Conservation (phyloP, 2,888 invertebrate species). For the Rotaria macrura region DNA sequence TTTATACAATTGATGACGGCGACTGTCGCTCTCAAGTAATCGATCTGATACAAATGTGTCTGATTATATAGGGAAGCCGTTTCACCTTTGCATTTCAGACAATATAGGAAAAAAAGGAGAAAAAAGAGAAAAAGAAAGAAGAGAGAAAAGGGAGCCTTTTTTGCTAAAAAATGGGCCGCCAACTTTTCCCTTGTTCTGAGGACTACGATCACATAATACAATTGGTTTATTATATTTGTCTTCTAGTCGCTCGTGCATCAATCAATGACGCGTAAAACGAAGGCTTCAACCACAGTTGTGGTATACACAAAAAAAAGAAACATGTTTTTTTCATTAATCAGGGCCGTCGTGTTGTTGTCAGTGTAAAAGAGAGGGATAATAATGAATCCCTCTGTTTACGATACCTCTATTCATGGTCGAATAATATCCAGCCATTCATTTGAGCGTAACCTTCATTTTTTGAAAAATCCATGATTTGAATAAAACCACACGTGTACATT, state of each 20-base stretch:
- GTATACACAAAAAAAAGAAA: neutral
- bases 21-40: neutral
- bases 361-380: neutral
- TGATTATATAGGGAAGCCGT: neutral
- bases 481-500: neutral
- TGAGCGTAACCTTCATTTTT: neutral
- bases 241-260: neutral
- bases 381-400: neutral
- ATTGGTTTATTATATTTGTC: constrained; percentile 3
- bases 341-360: neutral
- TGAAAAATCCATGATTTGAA: neutral
- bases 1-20: neutral
- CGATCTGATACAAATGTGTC: neutral
- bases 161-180: neutral
- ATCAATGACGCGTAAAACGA: neutral
- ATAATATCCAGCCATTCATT: neutral
- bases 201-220: neutral
- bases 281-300: neutral
- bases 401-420: neutral
- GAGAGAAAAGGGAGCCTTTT: neutral
- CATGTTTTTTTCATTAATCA: neutral
- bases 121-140: neutral
- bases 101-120: neutral
- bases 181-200: neutral
- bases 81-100: neutral